Conservation (phyloP, 2,888 invertebrate species). For the Mythimna ferrago region DNA sequence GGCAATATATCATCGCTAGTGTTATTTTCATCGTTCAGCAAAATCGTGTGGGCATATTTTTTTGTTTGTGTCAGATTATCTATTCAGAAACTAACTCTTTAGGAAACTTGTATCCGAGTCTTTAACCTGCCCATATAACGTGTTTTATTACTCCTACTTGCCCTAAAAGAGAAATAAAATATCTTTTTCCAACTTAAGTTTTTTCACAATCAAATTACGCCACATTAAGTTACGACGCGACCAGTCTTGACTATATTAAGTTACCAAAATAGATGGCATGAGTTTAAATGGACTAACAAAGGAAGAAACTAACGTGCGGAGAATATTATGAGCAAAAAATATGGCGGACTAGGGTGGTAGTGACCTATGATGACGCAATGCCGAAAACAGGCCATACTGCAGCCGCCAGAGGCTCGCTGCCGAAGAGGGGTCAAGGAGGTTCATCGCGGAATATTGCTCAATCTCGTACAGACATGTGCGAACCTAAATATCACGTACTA, state of each 20-base stretch:
- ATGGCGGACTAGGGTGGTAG: constrained; percentile 86
- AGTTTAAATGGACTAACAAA: constrained; percentile 86
- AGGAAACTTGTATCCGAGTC: constrained; percentile 52
- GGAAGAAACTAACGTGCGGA: constrained; percentile 86
- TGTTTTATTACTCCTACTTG: constrained; percentile 67
- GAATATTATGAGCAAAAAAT: constrained; percentile 88
- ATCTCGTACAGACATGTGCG: constrained; percentile 75
- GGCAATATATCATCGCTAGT: constrained; percentile 39
- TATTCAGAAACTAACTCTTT: constrained; percentile 46
- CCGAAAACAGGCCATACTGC: constrained; percentile 88
- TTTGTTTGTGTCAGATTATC: constrained; percentile 47
- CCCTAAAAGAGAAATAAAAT: constrained; percentile 71
- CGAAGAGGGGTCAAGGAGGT: constrained; percentile 86
- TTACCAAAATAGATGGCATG: constrained; percentile 81
- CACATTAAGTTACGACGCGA: constrained; percentile 80
- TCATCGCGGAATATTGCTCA: constrained; percentile 84
- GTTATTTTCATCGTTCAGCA: constrained; percentile 38
- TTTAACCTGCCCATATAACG: constrained; percentile 63
- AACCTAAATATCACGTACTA: constrained; percentile 67
- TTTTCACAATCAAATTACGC: constrained; percentile 83
- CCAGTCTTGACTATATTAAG: constrained; percentile 80
- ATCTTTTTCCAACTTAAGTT: constrained; percentile 65
- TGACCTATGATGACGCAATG: constrained; percentile 90
- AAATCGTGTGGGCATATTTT: constrained; percentile 37
- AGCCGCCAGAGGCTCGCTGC: constrained; percentile 69